Evolutionary conservation across 2,888 invertebrate genomes (phyloP).

Genomic region (Ethmia dodecea): DNA sequence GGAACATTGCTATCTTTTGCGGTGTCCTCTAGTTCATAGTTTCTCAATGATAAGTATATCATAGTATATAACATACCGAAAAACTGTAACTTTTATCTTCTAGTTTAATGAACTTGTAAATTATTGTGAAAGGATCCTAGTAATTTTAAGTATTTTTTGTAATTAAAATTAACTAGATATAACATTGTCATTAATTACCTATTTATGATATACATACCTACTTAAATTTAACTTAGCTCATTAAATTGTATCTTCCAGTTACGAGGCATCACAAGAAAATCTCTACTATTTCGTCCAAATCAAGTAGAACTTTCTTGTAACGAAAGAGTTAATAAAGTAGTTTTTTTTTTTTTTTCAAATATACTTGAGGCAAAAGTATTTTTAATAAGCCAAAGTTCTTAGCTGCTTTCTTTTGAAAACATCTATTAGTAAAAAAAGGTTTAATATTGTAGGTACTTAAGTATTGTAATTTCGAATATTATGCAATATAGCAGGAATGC

Average conservation of each 20-base stretch:
- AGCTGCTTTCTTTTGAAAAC: not conserved
- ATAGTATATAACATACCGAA: too few species aligned
- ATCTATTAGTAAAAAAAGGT: not conserved
- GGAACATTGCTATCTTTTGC: not conserved
- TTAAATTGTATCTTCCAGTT: slow-evolving; percentile 29
- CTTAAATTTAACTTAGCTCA: slow-evolving; percentile 14
- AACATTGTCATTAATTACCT: slow-evolving; percentile 31
- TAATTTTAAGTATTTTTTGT: slow-evolving; percentile 55
- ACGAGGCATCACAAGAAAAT: slow-evolving; percentile 41
- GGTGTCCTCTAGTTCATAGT: not conserved
- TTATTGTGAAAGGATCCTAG: slow-evolving; percentile 69
- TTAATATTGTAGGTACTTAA: too few species aligned
- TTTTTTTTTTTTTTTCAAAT: slow-evolving; percentile 21
- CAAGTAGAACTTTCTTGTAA: slow-evolving; percentile 24
- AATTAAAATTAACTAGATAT: slow-evolving; percentile 30
- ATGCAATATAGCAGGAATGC: too few species aligned
- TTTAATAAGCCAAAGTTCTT: slow-evolving; percentile 44
- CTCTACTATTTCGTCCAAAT: slow-evolving; percentile 34
- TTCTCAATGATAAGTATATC: too few species aligned
- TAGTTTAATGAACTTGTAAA: slow-evolving; percentile 54
- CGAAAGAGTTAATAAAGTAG: slow-evolving; percentile 26
- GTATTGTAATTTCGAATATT: too few species aligned
- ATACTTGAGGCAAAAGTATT: slow-evolving; percentile 28
- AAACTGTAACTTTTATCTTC: slow-evolving; percentile 19
- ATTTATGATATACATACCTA: slow-evolving; percentile 41